Conservation (phyloP, 2,888 invertebrate species). For the Muschampia plurimacula region DNA sequence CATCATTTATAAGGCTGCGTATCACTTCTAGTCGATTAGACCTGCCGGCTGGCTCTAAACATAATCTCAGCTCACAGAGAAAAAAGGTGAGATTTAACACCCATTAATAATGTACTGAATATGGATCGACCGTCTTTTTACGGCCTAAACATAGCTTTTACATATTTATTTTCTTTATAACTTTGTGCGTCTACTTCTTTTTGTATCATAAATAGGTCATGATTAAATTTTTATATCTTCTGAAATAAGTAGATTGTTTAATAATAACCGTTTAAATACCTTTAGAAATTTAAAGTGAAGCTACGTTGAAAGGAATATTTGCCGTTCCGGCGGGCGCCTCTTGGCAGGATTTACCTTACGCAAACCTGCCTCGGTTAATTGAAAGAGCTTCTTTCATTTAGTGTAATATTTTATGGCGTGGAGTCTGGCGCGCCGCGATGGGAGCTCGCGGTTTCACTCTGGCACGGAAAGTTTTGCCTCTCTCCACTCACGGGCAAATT, state of each 20-base stretch:
- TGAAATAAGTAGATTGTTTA: constrained; percentile 33
- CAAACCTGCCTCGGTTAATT: constrained; percentile 81
- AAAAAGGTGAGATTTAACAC: constrained; percentile 56
- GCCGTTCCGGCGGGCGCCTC: constrained; percentile 64
- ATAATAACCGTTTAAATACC: constrained; percentile 35
- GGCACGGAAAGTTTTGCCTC: constrained; percentile 61
- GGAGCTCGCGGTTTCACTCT: constrained; percentile 65
- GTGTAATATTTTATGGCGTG: constrained; percentile 78
- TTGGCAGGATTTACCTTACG: constrained; percentile 74
- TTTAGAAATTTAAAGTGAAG: constrained; percentile 46
- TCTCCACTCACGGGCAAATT: constrained; percentile 57
- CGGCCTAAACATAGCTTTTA: constrained; percentile 39
- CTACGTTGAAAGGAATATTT: constrained; percentile 59
- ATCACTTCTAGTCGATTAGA: constrained; percentile 79
- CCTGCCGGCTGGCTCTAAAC: constrained; percentile 56
- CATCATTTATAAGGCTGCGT: constrained; percentile 69
- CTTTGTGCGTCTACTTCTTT: constrained; percentile 14
- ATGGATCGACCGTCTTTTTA: constrained; percentile 63
- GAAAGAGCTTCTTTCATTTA: constrained; percentile 82
- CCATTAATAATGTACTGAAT: constrained; percentile 72
- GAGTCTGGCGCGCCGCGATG: constrained; percentile 65
- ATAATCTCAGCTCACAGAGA: constrained; percentile 60
- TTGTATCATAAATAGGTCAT: constrained; percentile 20
- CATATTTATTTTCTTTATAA: constrained; percentile 35
- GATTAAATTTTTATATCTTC: not conserved